Conservation (phyloP, 2,888 invertebrate species). For the Rotaria magnacalcarata region DNA sequence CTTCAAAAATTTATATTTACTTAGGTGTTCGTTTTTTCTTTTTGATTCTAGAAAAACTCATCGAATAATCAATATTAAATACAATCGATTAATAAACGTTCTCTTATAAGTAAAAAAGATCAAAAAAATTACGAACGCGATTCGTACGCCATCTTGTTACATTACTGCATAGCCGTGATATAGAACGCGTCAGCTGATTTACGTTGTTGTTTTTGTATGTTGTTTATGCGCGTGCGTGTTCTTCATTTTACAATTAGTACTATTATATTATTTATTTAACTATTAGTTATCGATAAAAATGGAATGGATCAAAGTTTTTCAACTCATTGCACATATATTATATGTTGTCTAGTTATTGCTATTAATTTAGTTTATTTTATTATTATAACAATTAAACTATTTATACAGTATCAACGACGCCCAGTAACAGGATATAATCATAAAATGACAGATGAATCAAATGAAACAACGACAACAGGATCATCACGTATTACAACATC, state of each 20-base stretch:
- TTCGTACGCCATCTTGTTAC: conserved; percentile 22
- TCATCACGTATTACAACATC: background rate
- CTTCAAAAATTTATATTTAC: too few relatives aligned
- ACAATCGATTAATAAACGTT: background rate
- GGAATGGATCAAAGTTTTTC: conserved; percentile 5
- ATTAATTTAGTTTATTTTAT: background rate
- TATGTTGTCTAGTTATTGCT: background rate
- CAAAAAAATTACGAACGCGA: background rate
- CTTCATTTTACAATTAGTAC: background rate
- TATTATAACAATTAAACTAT: background rate
- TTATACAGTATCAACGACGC: background rate
- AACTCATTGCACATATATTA: background rate
- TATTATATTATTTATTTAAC: background rate
- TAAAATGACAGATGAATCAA: background rate
- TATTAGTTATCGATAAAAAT: background rate
- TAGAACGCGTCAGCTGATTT: background rate
- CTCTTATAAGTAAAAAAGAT: background rate
- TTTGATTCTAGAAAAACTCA: background rate
- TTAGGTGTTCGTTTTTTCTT: too few relatives aligned
- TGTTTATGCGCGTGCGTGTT: background rate
- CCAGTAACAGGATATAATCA: background rate
- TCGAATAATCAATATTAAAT: background rate
- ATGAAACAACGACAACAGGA: background rate
- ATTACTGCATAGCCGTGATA: background rate
- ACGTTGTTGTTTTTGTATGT: conserved; percentile 13